Base-by-base conservation (phyloP, 2,113 vertebrate species). In the Hippolais icterina region DNA sequence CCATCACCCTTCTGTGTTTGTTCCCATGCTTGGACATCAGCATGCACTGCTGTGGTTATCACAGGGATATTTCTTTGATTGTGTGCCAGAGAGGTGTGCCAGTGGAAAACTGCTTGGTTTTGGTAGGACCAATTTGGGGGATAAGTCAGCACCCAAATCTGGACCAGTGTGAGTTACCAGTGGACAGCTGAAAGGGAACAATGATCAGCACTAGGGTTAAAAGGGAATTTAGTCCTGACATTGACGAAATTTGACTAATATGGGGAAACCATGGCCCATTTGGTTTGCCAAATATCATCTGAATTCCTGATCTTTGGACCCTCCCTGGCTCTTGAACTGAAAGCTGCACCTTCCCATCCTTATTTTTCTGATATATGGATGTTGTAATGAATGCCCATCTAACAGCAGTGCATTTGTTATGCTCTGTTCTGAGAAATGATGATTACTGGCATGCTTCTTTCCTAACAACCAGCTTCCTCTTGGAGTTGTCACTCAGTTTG, bases 211-310 rank as follows among this genome's bases (percentile, higher is more conserved):
- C 22, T 6, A 16, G 13, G 12, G 19, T n/a, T 59, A 41, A 19
- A 69, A 69, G 18, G 33, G 15, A 39, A 15, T 12, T 33, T 14
- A 42, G 35, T 19, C 17, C 12, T 37, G 63, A 25, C 15, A 17
- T 28, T 59, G 27, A 15, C 4, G 4, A 52, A 44, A 47, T 68
- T 25, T 46, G 10, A 9, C 15, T 75, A n/a, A 53, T 28, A 5
- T 14, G 10, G 12, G 33, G 29, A 37, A 56, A 5, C 25, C 2
- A 1, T 18, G 54, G 21, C 33, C 37, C 3, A 0, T 16, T 47
- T 35, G 24, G 8, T 29, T 92, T 80, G 28, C 59, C 83, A 61
- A 42, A 7, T 17, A 7, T 79, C 5, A 44, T 37, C 16, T 52
- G 54, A 50, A 49, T 13, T n/a, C 56, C 16, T 47, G 10, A 27